Evolutionary conservation across 1,140 invertebrate genomes (phyloP).

Genomic region (Lepidostoma basale): DNA sequence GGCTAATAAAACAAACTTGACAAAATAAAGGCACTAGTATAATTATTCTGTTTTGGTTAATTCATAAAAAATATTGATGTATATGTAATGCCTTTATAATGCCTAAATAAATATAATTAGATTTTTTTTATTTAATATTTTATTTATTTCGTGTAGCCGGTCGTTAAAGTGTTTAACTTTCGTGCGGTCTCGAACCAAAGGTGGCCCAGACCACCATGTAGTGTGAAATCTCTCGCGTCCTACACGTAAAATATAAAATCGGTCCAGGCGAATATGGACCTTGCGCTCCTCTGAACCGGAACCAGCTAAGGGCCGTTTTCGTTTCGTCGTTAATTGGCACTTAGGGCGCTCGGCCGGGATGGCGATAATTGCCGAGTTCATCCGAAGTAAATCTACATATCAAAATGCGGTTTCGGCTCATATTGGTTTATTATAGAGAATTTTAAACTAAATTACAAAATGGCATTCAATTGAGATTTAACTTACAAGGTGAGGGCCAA

Average conservation of each 20-base stretch:
- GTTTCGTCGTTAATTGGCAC: background rate
- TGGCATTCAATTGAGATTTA: no score
- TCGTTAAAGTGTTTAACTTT: constrained; percentile 8
- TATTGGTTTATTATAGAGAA: constrained; percentile 32
- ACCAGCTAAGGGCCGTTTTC: background rate
- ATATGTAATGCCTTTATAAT: background rate
- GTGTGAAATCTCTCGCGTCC: constrained; percentile 9
- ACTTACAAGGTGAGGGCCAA: no score
- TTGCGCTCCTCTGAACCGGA: background rate
- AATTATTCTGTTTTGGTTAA: background rate
- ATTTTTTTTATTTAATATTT: no score
- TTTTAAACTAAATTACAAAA: background rate
- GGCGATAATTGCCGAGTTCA: constrained; percentile 20
- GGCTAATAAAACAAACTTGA: background rate
- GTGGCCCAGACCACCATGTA: constrained; percentile 28
- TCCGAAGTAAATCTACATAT: constrained; percentile 33
- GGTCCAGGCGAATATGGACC: background rate
- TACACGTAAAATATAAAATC: background rate
- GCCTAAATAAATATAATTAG: no score
- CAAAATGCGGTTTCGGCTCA: constrained; percentile 32
- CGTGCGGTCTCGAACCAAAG: constrained; percentile 22
- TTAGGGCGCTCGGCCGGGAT: background rate
- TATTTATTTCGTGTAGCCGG: background rate
- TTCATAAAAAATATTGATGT: background rate
- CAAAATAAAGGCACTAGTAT: background rate